phyloP scores from a whole-genome alignment of 2,888 invertebrate genomes.

The Hoplodrina ambigua region DNA sequence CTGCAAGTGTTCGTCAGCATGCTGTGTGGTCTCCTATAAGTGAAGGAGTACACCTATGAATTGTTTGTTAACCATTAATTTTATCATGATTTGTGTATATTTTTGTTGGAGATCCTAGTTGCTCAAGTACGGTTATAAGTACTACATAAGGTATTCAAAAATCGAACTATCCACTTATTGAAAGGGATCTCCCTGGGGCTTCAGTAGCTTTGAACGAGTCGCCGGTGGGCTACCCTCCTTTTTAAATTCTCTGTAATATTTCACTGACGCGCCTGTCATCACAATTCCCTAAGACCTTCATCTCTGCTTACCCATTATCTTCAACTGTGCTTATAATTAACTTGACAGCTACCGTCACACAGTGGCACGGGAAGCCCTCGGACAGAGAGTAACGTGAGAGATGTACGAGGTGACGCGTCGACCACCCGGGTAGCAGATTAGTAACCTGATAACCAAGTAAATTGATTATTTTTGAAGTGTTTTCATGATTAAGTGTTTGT shows the following conservation, averaged over 20 bases:
- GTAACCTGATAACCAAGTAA: constrained; percentile 42
- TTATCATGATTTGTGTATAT: too few species aligned
- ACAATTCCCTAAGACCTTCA: constrained; percentile 36
- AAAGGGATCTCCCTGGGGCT: too few species aligned
- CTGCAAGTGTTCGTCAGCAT: too few species aligned
- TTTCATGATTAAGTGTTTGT: constrained; percentile 2
- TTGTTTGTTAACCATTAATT: too few species aligned
- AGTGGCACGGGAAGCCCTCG: constrained; percentile 44
- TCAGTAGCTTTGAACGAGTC: not conserved
- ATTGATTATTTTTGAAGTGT: constrained; percentile 18
- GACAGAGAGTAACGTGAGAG: constrained; percentile 45
- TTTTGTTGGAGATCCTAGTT: too few species aligned
- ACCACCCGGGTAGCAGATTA: constrained; percentile 51
- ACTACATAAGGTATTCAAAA: too few species aligned
- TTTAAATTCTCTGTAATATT: not conserved
- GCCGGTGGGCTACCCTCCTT: not conserved
- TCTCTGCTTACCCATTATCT: constrained; percentile 22
- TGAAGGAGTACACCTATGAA: too few species aligned
- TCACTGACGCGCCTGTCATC: constrained; percentile 31
- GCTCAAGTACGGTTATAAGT: too few species aligned
- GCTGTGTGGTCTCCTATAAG: too few species aligned
- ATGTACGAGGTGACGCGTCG: constrained; percentile 26
- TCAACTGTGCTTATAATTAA: constrained; percentile 30
- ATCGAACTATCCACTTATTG: too few species aligned
- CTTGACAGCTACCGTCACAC: constrained; percentile 49